Base-by-base conservation (phyloP, 2,797 vertebrate species). In the Gouania willdenowi region DNA sequence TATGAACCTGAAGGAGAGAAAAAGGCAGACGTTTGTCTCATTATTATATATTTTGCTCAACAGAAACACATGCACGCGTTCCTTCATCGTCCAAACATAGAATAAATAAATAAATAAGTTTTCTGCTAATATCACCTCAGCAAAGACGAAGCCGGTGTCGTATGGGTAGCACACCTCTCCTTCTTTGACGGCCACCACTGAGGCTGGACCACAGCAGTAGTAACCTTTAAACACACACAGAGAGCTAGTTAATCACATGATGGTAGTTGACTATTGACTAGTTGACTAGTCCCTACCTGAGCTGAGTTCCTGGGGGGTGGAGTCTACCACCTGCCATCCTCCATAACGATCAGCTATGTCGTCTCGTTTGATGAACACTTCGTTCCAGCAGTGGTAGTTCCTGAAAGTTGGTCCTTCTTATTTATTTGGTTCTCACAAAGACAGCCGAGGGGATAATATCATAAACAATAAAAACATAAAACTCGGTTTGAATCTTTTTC, bases 381-480 rank as follows among this genome's bases (percentile, higher is more conserved):
- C 95, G 0, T 95, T 95, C 95, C 95, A 98, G 77, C 92, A 94
- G 71, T 98, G 95, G 54, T 89, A 98, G 75, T 98, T 98, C 95
- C 95, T 98, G 46, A n/a, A n/a, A n/a, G n/a, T n/a, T n/a, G n/a
- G n/a, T n/a, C n/a, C n/a, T n/a, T n/a, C n/a, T n/a, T n/a, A n/a
- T n/a, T n/a, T n/a, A n/a, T n/a, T n/a, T n/a, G n/a, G n/a, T n/a
- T n/a, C n/a, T n/a, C n/a, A n/a, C n/a, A n/a, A n/a, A n/a, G n/a
- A n/a, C n/a, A n/a, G n/a, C n/a, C n/a, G n/a, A n/a, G n/a, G n/a
- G n/a, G n/a, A n/a, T n/a, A n/a, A n/a, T n/a, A n/a, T n/a, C n/a
- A n/a, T n/a, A n/a, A n/a, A n/a, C n/a, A n/a, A n/a, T n/a, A n/a
- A n/a, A n/a, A n/a, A n/a, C n/a, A n/a, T n/a, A n/a, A n/a, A n/a